phyloP scores from a whole-genome alignment of 2,888 invertebrate species.

The Aphodius granarius region DNA sequence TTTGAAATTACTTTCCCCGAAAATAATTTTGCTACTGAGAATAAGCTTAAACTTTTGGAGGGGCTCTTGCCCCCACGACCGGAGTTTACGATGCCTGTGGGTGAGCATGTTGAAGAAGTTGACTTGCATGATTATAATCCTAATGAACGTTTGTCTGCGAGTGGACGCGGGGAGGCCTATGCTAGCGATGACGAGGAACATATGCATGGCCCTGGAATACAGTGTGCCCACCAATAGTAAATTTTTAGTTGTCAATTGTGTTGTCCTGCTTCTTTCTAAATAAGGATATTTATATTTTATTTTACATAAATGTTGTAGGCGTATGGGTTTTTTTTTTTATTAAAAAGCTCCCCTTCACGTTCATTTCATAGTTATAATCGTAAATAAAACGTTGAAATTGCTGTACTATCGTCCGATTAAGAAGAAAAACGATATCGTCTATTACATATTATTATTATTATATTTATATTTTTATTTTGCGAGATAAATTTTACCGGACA shows the following conservation, averaged over 20 bases:
- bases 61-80: constrained; percentile 73
- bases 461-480: neutral
- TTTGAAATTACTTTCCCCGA: constrained; percentile 87
- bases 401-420: neutral
- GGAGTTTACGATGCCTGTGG: constrained; percentile 69
- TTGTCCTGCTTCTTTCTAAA: constrained; percentile 53
- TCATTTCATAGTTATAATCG: neutral
- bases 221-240: constrained; percentile 80
- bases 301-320: constrained; percentile 27
- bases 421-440: no score
- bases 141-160: constrained; percentile 56
- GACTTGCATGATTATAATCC: constrained; percentile 76
- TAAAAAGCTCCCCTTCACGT: neutral
- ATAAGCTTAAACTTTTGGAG: constrained; percentile 71
- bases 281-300: constrained; percentile 45
- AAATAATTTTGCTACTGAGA: constrained; percentile 73
- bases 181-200: constrained; percentile 67
- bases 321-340: constrained; percentile 8
- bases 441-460: neutral
- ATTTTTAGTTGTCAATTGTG: constrained; percentile 34
- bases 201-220: constrained; percentile 65
- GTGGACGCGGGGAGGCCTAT: constrained; percentile 68
- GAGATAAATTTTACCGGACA: neutral
- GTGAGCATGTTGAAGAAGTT: constrained; percentile 86
- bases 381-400: neutral